Base-by-base conservation (phyloP, 2,888 invertebrate species). In the Conistra vaccinii region DNA sequence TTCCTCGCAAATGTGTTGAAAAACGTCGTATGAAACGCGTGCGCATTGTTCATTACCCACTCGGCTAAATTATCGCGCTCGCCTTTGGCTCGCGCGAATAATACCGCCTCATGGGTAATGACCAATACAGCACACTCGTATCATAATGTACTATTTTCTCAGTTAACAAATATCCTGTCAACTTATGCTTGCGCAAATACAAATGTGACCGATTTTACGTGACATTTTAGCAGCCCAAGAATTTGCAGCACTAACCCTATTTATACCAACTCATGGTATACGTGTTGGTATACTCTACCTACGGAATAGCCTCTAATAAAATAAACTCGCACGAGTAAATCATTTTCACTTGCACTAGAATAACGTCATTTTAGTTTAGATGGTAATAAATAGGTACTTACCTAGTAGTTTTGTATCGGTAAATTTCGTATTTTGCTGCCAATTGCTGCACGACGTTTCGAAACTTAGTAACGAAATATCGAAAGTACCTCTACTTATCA, bases 221-320 rank as follows among this genome's bases (percentile, higher is more conserved):
- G 62, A 63, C 72, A 71, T 71, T 76, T 57, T 5, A 62, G 61
- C 39, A 55, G 62, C 7, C 32, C 48, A 32, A 62, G 55, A 70
- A 71, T 78, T 45, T 51, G 29, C 7, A 69, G 39, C 26, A 48
- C 23, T 48, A 26, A 55, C n/a, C 14, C 57, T 53, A 63, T 77
- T 77, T 42, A 72, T 63, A 77, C 10, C 26, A 29, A 53, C 14
- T 63, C 32, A 48, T 61, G 32, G 61, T 62, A 57, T 53, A 55
- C 45, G 20, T 20, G 48, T 14, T 58, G 29, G 39, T 68, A 26
- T n/a, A 57, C 42, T 62, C 17, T 39, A 61, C n/a, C 17, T 39
- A 61, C n/a, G n/a, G 4, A 26, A 29, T 48, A 26, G 26, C 26
- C 17, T 69, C 9, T 48, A 48, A 45, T 45, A 48, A 48, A 69